Evolutionary conservation across 64 coral and sea anemone genomes (phyloP).

Genomic region (Montipora sp.): DNA sequence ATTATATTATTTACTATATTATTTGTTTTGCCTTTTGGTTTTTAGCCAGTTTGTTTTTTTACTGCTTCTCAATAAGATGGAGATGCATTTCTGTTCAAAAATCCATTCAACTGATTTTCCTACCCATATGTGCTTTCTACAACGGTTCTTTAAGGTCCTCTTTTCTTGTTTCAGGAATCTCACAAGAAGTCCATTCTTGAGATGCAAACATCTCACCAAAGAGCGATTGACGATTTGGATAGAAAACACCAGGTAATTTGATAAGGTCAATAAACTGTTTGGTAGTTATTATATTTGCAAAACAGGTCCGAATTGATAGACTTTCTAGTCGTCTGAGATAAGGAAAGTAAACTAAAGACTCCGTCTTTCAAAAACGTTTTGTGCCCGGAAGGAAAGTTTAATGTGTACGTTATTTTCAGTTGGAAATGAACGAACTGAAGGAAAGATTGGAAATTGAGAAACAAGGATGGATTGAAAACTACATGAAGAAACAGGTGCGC

Average conservation of each 20-base stretch:
- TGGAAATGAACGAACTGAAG: conserved; percentile 87
- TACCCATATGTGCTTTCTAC: no score
- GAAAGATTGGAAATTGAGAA: conserved; percentile 95
- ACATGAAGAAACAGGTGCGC: conserved; percentile 98
- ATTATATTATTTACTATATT: no score
- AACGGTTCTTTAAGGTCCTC: neutral
- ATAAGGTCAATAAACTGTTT: neutral
- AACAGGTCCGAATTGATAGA: neutral
- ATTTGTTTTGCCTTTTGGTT: no score
- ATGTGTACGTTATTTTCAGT: conserved; percentile 27
- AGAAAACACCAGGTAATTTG: conserved; percentile 78
- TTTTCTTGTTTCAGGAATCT: conserved; percentile 75
- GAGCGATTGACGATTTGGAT: conserved; percentile 70
- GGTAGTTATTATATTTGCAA: no score
- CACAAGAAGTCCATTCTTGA: conserved; percentile 78
- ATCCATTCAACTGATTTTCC: no score
- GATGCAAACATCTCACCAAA: conserved; percentile 77
- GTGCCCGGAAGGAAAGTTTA: neutral
- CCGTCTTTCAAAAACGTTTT: no score
- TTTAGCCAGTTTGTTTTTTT: no score
- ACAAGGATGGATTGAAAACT: conserved; percentile 96
- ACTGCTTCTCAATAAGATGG: no score
- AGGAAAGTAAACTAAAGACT: no score
- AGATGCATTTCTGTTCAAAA: no score
- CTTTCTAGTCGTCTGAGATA: neutral